A percentile compares a stretch with the other conserved stretches of the same genome.
These are phyloP conservation scores for Chondrosia reniformis DNA, from an alignment of 37 sponge, comb jelly and placozoan genomes.

Conservation along the genomic window DNA sequence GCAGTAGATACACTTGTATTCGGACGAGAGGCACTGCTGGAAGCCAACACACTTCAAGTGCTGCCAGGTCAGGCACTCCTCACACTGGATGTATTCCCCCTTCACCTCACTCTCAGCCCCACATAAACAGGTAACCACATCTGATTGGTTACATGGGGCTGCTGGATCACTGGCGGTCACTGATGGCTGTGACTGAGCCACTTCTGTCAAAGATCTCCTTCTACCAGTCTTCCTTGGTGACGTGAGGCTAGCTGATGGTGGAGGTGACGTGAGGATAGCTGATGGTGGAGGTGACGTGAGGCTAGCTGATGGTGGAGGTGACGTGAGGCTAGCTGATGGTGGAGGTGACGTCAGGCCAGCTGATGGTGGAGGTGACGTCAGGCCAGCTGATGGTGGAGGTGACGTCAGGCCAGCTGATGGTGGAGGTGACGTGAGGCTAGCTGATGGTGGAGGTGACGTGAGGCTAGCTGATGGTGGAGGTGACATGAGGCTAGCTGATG, in stretches of 20 bases:
- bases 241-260: background rate
- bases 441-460: background rate
- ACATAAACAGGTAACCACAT: constrained; percentile 49
- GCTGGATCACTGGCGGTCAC: background rate
- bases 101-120: constrained; percentile 36
- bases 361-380: background rate
- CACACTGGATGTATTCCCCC: constrained; percentile 54
- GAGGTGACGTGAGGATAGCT: background rate
- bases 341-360: background rate
- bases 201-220: background rate
- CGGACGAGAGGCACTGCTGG: background rate
- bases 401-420: background rate
- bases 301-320: background rate
- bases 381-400: background rate
- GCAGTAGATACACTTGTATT: constrained; percentile 21
- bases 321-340: background rate
- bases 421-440: background rate
- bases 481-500: background rate
- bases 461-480: background rate
- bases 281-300: background rate
- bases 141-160: background rate
- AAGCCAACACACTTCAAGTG: constrained; percentile 56
- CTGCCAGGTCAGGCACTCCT: constrained; percentile 63
- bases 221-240: background rate
- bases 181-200: background rate